Percentiles rank a stretch among this genome's conserved stretches.
Conservation (phyloP, 2,113 vertebrate genomes). For the Pachycephala philippinensis region DNA sequence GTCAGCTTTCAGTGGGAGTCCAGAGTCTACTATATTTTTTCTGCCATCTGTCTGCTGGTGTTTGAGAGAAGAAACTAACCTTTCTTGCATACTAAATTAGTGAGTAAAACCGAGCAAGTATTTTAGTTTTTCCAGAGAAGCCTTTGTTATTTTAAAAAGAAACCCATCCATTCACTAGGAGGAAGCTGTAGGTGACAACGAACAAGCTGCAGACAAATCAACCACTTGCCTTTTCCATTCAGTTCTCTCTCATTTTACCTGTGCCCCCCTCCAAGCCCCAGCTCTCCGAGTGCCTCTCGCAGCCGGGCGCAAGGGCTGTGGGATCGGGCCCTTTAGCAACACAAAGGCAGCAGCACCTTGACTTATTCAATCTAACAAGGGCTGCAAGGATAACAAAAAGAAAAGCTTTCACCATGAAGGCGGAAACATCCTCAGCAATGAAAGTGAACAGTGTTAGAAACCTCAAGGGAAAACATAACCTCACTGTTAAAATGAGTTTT, state of each 20-base stretch:
- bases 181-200: neutral
- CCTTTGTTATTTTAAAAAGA: neutral
- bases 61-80: slow-evolving; percentile 21
- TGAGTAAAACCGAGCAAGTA: neutral
- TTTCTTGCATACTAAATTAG: neutral
- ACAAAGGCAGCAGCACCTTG: neutral
- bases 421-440: neutral
- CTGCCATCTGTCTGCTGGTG: slow-evolving; percentile 22
- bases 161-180: neutral
- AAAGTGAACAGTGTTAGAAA: slow-evolving; percentile 31
- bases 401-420: slow-evolving; percentile 23
- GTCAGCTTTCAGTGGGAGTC: slow-evolving; percentile 51
- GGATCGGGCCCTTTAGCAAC: rapidly evolving
- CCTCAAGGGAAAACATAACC: slow-evolving; percentile 51
- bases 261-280: neutral
- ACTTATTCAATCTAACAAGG: neutral
- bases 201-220: neutral
- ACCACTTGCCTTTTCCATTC: neutral
- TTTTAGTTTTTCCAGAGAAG: neutral
- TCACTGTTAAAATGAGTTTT: slow-evolving; percentile 44
- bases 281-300: neutral
- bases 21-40: slow-evolving; percentile 16
- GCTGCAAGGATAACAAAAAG: neutral
- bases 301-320: rapidly evolving
- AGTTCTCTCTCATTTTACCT: neutral